Conservation (phyloP, 2,888 invertebrate genomes). For the Belgica antarctica region DNA sequence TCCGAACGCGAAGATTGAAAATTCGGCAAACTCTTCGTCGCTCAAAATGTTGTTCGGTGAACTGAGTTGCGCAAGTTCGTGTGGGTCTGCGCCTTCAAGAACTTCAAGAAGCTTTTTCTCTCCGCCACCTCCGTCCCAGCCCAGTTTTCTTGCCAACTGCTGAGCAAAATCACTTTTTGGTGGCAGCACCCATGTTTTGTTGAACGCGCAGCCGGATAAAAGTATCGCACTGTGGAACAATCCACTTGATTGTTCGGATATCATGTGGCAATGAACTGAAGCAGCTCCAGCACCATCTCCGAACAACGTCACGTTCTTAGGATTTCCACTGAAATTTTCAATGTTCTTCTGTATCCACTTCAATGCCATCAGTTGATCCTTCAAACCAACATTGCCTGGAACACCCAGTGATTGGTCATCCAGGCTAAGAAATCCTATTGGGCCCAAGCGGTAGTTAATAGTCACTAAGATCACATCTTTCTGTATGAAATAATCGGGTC, state of each 20-base stretch:
- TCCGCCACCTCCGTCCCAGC: constrained; percentile 50
- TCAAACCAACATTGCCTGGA: constrained; percentile 59
- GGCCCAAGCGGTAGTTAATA: constrained; percentile 57
- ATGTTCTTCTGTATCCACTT: constrained; percentile 58
- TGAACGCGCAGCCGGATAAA: constrained; percentile 52
- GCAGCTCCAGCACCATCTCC: constrained; percentile 59
- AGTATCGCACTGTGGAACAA: constrained; percentile 53
- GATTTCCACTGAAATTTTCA: constrained; percentile 57
- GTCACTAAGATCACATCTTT: constrained; percentile 57
- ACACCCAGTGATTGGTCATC: constrained; percentile 55
- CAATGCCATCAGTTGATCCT: constrained; percentile 58
- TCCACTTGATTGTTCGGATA: constrained; percentile 56
- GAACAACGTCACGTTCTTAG: constrained; percentile 57
- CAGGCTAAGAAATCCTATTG: constrained; percentile 56
- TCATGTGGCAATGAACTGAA: constrained; percentile 56
- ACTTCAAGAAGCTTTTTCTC: constrained; percentile 52
- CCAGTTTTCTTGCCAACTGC: constrained; percentile 51
- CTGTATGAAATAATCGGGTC: constrained; percentile 56
- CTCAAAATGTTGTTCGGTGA: background rate
- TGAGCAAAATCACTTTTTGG: constrained; percentile 50
- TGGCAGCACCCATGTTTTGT: constrained; percentile 51
- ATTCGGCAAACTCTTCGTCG: constrained; percentile 17
- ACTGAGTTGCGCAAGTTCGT: background rate
- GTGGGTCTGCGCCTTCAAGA: constrained; percentile 49
- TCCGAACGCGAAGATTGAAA: constrained; percentile 47